These are phyloP conservation scores for Catocala fraxini DNA, from an alignment of 2,888 invertebrate genomes.

Conservation along the genomic window DNA sequence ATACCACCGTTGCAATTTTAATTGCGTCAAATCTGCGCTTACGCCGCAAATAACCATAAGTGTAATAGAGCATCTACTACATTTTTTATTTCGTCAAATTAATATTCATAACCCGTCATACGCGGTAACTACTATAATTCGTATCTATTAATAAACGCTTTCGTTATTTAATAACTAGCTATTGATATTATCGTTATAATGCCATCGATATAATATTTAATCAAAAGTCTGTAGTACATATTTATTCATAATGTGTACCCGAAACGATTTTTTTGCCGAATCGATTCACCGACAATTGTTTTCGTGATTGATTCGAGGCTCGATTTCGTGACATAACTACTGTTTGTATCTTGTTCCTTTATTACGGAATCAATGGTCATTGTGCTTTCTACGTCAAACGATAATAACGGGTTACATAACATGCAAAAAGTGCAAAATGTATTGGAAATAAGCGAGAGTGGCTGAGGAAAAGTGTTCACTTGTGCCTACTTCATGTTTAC, in stretches of 20 bases:
- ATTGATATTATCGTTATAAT: not conserved
- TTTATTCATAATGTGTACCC: no score
- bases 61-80: not conserved
- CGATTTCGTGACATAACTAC: conserved; percentile 57
- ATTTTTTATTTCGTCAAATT: not conserved
- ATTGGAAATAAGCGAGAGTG: conserved; percentile 35
- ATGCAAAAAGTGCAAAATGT: conserved; percentile 32
- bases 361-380: conserved; percentile 42
- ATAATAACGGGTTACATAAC: conserved; percentile 52
- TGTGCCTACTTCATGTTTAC: conserved; percentile 6
- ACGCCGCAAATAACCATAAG: not conserved
- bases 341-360: conserved; percentile 54
- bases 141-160: conserved; percentile 3
- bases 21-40: not conserved
- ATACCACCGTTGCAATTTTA: not conserved
- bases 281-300: conserved; percentile 37
- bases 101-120: conserved; percentile 1
- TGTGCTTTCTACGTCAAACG: conserved; percentile 58
- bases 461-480: conserved; percentile 26
- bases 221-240: no score
- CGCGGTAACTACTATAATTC: not conserved
- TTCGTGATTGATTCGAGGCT: conserved; percentile 50
- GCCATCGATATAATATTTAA: not conserved
- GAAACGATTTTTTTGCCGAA: conserved; percentile 22
- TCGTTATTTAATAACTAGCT: conserved; percentile 1